These are phyloP conservation scores for Telmatherina bonti DNA, from an alignment of 2,797 vertebrate species.

Conservation along the genomic window DNA sequence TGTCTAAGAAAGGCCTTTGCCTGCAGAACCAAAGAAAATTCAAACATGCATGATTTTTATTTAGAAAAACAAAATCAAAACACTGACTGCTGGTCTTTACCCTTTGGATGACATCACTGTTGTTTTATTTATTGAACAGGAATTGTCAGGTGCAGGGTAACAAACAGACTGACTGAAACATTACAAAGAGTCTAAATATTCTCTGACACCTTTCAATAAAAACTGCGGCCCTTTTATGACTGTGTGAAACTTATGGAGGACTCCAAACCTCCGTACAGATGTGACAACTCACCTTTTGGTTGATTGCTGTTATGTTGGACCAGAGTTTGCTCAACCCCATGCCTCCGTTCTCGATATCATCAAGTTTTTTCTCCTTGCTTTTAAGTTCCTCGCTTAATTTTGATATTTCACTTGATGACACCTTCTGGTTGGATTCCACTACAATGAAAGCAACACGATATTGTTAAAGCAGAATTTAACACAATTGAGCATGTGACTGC, in stretches of 20 bases:
- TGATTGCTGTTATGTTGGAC: slow-evolving; percentile 95
- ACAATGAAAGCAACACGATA: slow-evolving; percentile 43
- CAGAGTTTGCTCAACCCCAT: slow-evolving; percentile 90
- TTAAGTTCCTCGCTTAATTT: slow-evolving; percentile 95
- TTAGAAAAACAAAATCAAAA: background rate
- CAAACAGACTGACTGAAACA: background rate
- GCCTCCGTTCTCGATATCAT: slow-evolving; percentile 91
- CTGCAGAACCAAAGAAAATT: background rate
- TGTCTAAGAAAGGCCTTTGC: background rate
- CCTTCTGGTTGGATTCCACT: slow-evolving; percentile 97
- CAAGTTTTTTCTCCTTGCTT: slow-evolving; percentile 87
- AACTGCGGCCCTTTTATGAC: background rate
- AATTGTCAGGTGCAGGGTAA: background rate
- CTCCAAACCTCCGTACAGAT: background rate
- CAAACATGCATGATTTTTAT: background rate
- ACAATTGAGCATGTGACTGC: background rate
- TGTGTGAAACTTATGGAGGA: background rate
- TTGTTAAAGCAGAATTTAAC: slow-evolving; percentile 23
- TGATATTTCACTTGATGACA: slow-evolving; percentile 91
- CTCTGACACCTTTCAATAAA: background rate
- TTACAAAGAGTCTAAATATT: background rate
- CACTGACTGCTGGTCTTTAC: background rate
- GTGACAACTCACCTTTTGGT: slow-evolving; percentile 87
- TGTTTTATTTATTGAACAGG: background rate
- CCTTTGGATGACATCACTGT: background rate